Evolutionary conservation across 2,888 invertebrate genomes (phyloP), one percentile per base, ranked within the genome.

Genomic region (Flabesymbios commensalis): DNA sequence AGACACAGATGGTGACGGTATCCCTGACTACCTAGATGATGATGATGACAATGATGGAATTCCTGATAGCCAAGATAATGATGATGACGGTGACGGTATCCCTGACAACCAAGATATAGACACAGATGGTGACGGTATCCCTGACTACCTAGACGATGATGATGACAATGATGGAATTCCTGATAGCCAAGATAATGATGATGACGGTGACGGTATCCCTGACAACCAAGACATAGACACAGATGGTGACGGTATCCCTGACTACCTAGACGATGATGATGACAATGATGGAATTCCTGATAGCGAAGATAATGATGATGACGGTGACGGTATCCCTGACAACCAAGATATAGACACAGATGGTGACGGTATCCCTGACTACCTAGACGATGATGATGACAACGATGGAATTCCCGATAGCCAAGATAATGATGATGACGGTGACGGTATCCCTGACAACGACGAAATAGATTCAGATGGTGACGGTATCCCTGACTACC

Each of bases 291-390:
- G 70, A 22, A 70, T 70, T 19, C 67, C 69, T 29, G 68, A 70
- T 59, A 17, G 28, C 10, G 22, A 45, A 26, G 59, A 63, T 29
- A 59, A 63, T 28, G 70, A 71, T 61, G 75, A 77, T 68, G 69
- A 70, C 48, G 75, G 76, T 63, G 77, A 78, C 69, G 78, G 77
- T 19, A 76, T 78, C 32, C 79, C 79, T 5, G 78, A 78, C 48
- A 24, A 73, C 49, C 33, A 64, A n/a, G 76, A 76, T 29, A 63
- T 55, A 14, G 72, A 72, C 52, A 47, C 57, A 5, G 72, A 72
- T 60, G 71, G 71, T 48, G 71, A 71, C 58, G 73, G 73, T 7
- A 69, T 74, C 32, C 68, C 72, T 32, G 72, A 73, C 52, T 26
- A 67, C 36, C 43, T 65, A n/a, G 72, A 75, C 32, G 24, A 56